Evolutionary conservation across 2,888 invertebrate genomes (phyloP), one percentile per base, ranked within the genome.

Genomic region (Exocentrus adspersus): DNA sequence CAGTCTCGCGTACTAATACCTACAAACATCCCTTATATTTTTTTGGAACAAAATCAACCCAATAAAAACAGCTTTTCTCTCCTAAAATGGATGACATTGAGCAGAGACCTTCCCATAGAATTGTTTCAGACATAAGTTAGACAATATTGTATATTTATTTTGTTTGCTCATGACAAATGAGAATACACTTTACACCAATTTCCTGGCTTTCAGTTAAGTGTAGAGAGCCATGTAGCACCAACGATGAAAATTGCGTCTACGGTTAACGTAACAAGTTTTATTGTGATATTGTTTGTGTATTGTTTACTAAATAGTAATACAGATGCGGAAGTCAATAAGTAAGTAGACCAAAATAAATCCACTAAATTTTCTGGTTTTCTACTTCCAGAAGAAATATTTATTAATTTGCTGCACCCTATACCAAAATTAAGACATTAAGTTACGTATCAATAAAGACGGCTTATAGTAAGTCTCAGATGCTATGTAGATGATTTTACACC

Each of bases 201-300:
- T 50, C 59, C 64, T 64, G 64, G 60, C 63, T 64, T 62, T 68
- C 64, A 68, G 68, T 68, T 62, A 65, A 46, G 65, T 48, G 37
- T 50, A 53, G 65, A 56, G 65, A 72, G 72, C 67, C 64, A 73
- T 73, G 73, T 72, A 71, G 73, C 63, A 58, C 65, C 63, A 64
- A 72, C 69, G 64, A 73, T 73, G 73, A 70, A 45, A 68, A 60
- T 69, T 64, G 63, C 68, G 58, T 63, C 69, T 65, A 51, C 51
- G 48, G 67, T 68, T 63, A 60, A 65, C 63, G 59, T 72, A 56
- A 62, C 63, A 60, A 57, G 52, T 37, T 53, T 68, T 50, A 32
- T 60, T 43, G 63, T 71, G 58, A 65, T 71, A 64, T 52, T 73
- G 62, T 67, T 71, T 57, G 50, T 72, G 51, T 67, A 67, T 64